These are phyloP conservation scores for Drosophila parthenogenetica DNA, from an alignment of 2,888 invertebrate species.

Conservation along the genomic window DNA sequence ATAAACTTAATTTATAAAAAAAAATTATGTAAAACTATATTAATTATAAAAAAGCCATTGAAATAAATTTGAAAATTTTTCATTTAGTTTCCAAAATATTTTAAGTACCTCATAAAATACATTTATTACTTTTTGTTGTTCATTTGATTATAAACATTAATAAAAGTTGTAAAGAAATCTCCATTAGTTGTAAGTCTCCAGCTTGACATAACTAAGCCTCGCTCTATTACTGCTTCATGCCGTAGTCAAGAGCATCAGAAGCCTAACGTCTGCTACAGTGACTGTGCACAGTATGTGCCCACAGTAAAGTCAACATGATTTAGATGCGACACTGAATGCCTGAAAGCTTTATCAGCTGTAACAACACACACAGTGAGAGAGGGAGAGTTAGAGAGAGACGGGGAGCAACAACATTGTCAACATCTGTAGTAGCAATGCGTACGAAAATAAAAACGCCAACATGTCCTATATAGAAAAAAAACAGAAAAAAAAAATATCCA, in stretches of 20 bases:
- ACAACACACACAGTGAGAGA: slow-evolving; percentile 50
- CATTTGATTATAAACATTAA: slow-evolving; percentile 18
- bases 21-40: too few relatives aligned
- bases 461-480: slow-evolving; percentile 18
- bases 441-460: slow-evolving; percentile 43
- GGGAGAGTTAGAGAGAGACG: background rate
- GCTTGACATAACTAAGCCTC: slow-evolving; percentile 24
- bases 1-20: too few relatives aligned
- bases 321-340: slow-evolving; percentile 58
- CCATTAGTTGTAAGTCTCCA: slow-evolving; percentile 2
- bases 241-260: background rate
- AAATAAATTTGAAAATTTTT: too few relatives aligned
- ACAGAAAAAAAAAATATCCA: slow-evolving; percentile 17
- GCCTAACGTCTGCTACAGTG: slow-evolving; percentile 13
- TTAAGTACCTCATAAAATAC: too few relatives aligned
- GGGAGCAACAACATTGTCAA: slow-evolving; percentile 45
- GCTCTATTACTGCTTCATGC: slow-evolving; percentile 9
- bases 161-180: background rate
- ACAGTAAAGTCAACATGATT: slow-evolving; percentile 56
- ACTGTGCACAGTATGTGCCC: slow-evolving; percentile 13
- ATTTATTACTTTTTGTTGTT: background rate
- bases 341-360: slow-evolving; percentile 70
- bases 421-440: slow-evolving; percentile 66
- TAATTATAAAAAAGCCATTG: too few relatives aligned
- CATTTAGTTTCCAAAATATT: too few relatives aligned